A percentile compares a stretch with the other conserved stretches of the same genome.
Conservation (phyloP, 2,888 invertebrate genomes). For the Polyploca ridens region DNA sequence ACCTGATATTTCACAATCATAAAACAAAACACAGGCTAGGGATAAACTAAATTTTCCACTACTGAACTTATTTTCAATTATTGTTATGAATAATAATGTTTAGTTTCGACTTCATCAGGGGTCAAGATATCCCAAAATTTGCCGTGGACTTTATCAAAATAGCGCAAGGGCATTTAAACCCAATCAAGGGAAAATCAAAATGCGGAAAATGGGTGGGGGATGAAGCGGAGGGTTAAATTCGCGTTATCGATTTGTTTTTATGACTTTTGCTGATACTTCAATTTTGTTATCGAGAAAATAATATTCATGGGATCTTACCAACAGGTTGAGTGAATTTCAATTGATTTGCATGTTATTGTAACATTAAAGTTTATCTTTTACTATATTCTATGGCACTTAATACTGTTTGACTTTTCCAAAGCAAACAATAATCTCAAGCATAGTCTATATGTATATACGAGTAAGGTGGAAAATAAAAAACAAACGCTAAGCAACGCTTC, state of each 20-base stretch:
- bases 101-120: conserved; percentile 59
- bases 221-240: conserved; percentile 80
- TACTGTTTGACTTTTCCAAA: no score
- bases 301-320: neutral
- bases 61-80: conserved; percentile 23
- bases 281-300: conserved; percentile 47
- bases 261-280: conserved; percentile 75
- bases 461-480: neutral
- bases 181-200: conserved; percentile 83
- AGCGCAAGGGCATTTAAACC: conserved; percentile 77
- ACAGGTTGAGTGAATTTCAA: neutral
- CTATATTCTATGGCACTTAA: no score
- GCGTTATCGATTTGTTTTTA: conserved; percentile 79
- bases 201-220: conserved; percentile 79
- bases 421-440: no score
- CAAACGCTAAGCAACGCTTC: no score
- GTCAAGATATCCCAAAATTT: conserved; percentile 60
- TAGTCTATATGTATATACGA: no score
- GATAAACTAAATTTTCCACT: neutral
- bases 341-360: neutral
- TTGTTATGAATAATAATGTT: conserved; percentile 27
- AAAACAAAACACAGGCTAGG: neutral
- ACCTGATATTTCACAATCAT: no score
- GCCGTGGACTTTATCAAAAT: conserved; percentile 72
- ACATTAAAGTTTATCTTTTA: neutral